Conservation (phyloP, 1,140 invertebrate genomes). For the Meloidogyne floridensis region DNA sequence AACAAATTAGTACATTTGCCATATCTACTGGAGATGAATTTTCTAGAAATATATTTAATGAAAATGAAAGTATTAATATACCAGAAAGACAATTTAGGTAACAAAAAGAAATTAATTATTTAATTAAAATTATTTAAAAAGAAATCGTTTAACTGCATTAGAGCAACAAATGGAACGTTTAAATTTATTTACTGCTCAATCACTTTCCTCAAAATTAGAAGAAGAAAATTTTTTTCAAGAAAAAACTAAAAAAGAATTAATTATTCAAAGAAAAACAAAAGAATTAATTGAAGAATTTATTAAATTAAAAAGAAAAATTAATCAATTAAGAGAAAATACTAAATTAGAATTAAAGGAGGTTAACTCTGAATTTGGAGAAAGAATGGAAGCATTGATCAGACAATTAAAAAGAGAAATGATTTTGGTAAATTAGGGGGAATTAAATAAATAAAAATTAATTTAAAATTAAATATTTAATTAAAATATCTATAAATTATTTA, state of each 20-base stretch:
- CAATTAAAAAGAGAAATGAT: slow-evolving; percentile 6
- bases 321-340: background rate
- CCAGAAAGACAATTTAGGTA: slow-evolving; percentile 2
- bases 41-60: background rate
- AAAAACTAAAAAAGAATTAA: background rate
- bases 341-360: background rate
- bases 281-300: background rate
- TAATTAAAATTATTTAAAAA: background rate
- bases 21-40: background rate
- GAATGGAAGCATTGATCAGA: background rate
- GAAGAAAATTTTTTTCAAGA: background rate
- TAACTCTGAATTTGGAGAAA: background rate
- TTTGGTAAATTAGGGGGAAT: background rate
- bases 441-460: background rate
- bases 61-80: background rate
- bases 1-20: background rate
- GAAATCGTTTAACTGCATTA: background rate
- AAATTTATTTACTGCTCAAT: background rate
- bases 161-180: slow-evolving; percentile 20
- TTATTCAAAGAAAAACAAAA: background rate
- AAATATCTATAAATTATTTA: no score
- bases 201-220: background rate
- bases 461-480: no score
- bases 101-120: background rate
- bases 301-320: slow-evolving; percentile 6